A percentile compares a stretch with the other conserved stretches of the same genome.
These are phyloP conservation scores for Aphelocoma californica DNA, from an alignment of 2,797 vertebrate genomes.

Conservation along the genomic window DNA sequence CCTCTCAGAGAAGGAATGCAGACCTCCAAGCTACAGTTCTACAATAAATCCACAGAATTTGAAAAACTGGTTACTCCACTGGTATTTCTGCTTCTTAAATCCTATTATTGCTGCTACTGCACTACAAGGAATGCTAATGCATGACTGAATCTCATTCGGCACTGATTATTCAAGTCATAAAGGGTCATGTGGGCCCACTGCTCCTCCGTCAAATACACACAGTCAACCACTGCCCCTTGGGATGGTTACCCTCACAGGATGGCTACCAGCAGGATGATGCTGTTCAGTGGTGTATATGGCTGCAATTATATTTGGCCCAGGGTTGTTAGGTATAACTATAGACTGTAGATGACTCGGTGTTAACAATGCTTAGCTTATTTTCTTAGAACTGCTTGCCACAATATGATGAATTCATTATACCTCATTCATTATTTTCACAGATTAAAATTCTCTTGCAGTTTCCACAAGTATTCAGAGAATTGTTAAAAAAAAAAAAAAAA, in stretches of 20 bases:
- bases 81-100: not conserved
- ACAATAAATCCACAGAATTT: not conserved
- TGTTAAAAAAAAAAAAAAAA: not conserved
- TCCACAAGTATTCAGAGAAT: not conserved
- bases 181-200: not conserved
- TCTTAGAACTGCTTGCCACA: not conserved
- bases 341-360: not conserved
- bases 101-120: not conserved
- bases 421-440: not conserved
- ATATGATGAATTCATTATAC: not conserved
- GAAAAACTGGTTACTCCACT: not conserved
- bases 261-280: not conserved
- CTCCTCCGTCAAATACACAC: not conserved
- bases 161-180: not conserved
- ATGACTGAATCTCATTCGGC: not conserved
- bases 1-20: not conserved
- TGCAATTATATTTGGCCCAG: not conserved
- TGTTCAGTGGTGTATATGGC: not conserved
- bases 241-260: not conserved
- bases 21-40: not conserved
- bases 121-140: not conserved
- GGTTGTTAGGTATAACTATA: not conserved
- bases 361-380: not conserved
- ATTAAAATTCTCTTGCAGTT: not conserved
- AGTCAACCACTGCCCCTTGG: not conserved